Evolutionary conservation across 2,888 invertebrate species (phyloP).

Genomic region (Conistra vaccinii): DNA sequence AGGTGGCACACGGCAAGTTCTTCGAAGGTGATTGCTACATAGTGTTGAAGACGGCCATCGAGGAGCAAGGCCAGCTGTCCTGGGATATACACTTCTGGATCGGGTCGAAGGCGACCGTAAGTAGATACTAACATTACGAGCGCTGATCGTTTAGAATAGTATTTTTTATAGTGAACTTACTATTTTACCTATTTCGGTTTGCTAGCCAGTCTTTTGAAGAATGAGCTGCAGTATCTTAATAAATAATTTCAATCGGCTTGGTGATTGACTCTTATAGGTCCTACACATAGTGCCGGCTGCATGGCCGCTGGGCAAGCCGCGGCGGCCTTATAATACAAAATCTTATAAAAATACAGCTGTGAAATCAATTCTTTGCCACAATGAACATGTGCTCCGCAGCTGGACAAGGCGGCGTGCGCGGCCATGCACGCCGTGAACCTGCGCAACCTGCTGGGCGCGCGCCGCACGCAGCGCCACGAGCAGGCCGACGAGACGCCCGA

Average conservation of each 20-base stretch:
- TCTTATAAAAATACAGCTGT: neutral
- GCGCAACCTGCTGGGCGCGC: slow-evolving; percentile 98
- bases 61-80: slow-evolving; percentile 95
- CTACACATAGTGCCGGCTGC: no score
- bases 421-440: slow-evolving; percentile 99
- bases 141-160: neutral
- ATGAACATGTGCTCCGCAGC: slow-evolving; percentile 82
- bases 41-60: slow-evolving; percentile 96
- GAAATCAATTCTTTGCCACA: neutral
- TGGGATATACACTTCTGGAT: slow-evolving; percentile 99
- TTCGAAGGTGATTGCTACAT: slow-evolving; percentile 99
- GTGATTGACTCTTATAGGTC: neutral
- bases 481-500: slow-evolving; percentile 99
- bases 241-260: no score
- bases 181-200: neutral
- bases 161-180: neutral
- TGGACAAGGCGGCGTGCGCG: slow-evolving; percentile 98
- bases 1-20: slow-evolving; percentile 98
- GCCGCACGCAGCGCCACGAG: slow-evolving; percentile 98
- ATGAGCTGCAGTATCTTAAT: neutral
- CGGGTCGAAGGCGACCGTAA: slow-evolving; percentile 97
- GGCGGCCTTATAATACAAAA: neutral
- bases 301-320: no score
- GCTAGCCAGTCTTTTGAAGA: neutral
- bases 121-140: slow-evolving; percentile 62